These are phyloP conservation scores for Epinephelus malabaricus DNA, from an alignment of 2,797 vertebrate genomes.

Conservation along the genomic window DNA sequence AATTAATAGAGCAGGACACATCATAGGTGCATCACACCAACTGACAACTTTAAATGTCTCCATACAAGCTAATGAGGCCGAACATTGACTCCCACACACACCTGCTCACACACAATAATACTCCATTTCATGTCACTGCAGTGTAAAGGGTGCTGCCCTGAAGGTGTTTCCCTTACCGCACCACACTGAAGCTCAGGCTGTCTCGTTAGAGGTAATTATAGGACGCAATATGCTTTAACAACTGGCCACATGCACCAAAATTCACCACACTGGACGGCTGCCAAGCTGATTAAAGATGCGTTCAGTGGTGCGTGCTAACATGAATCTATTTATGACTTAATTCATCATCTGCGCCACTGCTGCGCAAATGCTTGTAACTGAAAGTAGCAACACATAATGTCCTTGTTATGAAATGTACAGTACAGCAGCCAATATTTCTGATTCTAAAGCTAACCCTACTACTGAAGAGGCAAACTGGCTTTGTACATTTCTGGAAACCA, in stretches of 20 bases:
- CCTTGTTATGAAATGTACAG: not conserved
- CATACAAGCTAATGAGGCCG: conserved; percentile 23
- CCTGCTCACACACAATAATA: not conserved
- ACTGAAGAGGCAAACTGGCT: not conserved
- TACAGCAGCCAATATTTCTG: not conserved
- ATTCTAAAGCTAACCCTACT: not conserved
- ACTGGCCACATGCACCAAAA: conserved; percentile 41
- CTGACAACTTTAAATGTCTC: conserved; percentile 17
- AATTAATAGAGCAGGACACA: not conserved
- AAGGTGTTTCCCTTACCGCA: conserved; percentile 47
- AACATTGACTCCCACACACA: conserved; percentile 19
- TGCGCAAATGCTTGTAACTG: conserved; percentile 2
- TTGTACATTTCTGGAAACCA: no score
- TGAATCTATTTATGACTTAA: conserved; percentile 21
- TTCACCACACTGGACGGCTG: conserved; percentile 35
- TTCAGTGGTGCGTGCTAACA: conserved; percentile 30
- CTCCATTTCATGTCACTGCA: not conserved
- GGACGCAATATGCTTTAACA: conserved; percentile 60
- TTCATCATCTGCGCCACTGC: conserved; percentile 33
- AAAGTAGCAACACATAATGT: conserved; percentile 22
- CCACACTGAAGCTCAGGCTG: conserved; percentile 21
- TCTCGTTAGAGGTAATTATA: conserved; percentile 59
- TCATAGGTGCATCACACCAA: conserved; percentile 22
- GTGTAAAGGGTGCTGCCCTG: conserved; percentile 32
- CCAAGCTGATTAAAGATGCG: conserved; percentile 30